Conservation (phyloP, 2,797 vertebrate genomes). For the Myotis myotis region DNA sequence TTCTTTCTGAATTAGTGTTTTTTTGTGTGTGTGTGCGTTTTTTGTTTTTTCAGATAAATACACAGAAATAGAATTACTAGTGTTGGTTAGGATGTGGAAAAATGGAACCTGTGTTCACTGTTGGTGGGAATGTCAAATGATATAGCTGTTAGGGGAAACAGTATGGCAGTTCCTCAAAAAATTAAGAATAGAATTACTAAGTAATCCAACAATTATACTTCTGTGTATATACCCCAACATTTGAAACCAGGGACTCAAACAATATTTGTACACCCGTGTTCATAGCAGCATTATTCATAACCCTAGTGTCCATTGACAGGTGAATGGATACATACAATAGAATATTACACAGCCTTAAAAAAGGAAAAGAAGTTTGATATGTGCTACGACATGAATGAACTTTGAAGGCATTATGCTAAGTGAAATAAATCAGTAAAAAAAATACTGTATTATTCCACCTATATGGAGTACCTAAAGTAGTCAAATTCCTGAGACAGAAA, state of each 20-base stretch:
- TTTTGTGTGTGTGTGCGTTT: background rate
- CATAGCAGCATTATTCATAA: background rate
- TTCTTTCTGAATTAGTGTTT: background rate
- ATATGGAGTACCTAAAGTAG: background rate
- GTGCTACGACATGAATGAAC: background rate
- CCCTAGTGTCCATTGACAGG: background rate
- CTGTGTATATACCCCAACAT: background rate
- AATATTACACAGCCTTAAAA: background rate
- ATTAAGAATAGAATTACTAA: background rate
- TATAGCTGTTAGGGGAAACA: background rate
- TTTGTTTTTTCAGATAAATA: background rate
- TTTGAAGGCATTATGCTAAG: background rate
- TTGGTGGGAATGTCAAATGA: background rate
- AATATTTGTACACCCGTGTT: background rate
- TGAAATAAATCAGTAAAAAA: background rate
- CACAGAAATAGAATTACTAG: background rate
- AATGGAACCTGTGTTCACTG: background rate
- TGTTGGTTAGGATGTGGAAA: background rate
- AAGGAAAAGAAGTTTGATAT: background rate
- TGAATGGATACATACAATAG: background rate
- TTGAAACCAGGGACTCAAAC: background rate
- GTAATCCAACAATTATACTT: background rate
- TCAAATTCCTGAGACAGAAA: background rate
- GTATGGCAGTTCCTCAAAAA: background rate
- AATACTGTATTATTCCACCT: background rate